phyloP scores from a whole-genome alignment of 2,888 invertebrate species.

The Caenorhabditis parvicauda region DNA sequence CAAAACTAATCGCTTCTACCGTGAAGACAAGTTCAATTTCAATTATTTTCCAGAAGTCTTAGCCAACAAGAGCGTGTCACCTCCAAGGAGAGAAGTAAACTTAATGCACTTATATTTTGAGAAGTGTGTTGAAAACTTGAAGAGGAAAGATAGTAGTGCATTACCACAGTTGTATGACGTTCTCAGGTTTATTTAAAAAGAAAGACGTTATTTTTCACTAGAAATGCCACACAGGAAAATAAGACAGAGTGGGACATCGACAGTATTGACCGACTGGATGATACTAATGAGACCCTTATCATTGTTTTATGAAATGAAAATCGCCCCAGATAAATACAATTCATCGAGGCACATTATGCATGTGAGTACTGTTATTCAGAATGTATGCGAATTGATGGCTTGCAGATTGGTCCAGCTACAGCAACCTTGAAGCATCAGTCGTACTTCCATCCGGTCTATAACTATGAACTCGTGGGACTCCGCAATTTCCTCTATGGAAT shows the following conservation, averaged over 20 bases:
- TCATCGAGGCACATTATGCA: slow-evolving; percentile 7
- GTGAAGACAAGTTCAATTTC: too few relatives aligned
- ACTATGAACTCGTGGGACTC: slow-evolving; percentile 6
- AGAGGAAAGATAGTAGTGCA: background rate
- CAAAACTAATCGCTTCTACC: too few relatives aligned
- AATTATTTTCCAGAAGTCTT: background rate
- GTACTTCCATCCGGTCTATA: slow-evolving; percentile 11
- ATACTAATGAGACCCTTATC: slow-evolving; percentile 7
- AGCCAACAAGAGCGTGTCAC: background rate
- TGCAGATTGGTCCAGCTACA: background rate
- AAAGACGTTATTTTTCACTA: too few relatives aligned
- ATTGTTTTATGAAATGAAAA: slow-evolving; percentile 2
- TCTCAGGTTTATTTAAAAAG: background rate
- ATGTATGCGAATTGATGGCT: background rate
- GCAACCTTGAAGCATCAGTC: background rate
- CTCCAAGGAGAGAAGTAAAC: background rate
- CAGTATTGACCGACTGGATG: slow-evolving; percentile 14
- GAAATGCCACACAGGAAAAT: too few relatives aligned
- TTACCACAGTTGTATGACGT: background rate
- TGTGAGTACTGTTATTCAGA: background rate
- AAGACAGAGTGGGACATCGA: too few relatives aligned
- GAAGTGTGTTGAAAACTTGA: background rate
- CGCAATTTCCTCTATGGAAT: slow-evolving; percentile 4
- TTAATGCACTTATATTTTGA: background rate
- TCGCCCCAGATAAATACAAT: slow-evolving; percentile 10